Evolutionary conservation across 2,113 vertebrate species (phyloP), one percentile per base, ranked within the genome.

Genomic region (Paralichthys olivaceus): DNA sequence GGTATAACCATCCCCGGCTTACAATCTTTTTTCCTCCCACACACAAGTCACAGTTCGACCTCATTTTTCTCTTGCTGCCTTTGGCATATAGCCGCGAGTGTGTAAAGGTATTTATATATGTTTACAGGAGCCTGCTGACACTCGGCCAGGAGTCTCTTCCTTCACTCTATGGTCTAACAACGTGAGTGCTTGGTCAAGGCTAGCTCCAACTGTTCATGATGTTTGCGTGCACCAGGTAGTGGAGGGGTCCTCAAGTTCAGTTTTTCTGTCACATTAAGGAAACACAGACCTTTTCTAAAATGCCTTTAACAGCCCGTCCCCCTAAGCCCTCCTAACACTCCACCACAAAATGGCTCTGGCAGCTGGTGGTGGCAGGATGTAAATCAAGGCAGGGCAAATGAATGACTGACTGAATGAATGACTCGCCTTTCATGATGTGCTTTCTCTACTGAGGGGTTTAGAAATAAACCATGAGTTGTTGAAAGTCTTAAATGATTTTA

Each of bases 271-370:
- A 88, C 76, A 87, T 91, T 90, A 87, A 89, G 84, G 86, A 80
- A 87, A 85, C 73, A 79, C 81, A 85, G 84, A 87, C 86, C 83
- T 84, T 87, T 87, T 87, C 68, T 85, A 71, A 84, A 37, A 81
- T 25, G 65, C 80, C 86, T 87, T 84, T 75, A 73, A 80, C 81
- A 74, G 80, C 56, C 72, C 80, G 11, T 63, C 79, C 63, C 78
- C 71, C 70, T 57, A 54, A 74, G 77, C 86, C 87, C 86, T 91
- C 80, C 83, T 84, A 86, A 86, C 90, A 91, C 89, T 90, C 80
- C 61, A 68, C 17, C 83, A 88, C 88, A 91, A 91, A 91, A 92
- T 88, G 84, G 89, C 87, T 89, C 83, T 87, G 88, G 91, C 90
- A 91, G 89, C 83, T 91, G 87, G 84, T 87, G 19, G 79, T 90